Percentiles rank a stretch among this genome's conserved stretches.
Conservation (phyloP, 2,797 vertebrate species). For the Hemibagrus guttatus region DNA sequence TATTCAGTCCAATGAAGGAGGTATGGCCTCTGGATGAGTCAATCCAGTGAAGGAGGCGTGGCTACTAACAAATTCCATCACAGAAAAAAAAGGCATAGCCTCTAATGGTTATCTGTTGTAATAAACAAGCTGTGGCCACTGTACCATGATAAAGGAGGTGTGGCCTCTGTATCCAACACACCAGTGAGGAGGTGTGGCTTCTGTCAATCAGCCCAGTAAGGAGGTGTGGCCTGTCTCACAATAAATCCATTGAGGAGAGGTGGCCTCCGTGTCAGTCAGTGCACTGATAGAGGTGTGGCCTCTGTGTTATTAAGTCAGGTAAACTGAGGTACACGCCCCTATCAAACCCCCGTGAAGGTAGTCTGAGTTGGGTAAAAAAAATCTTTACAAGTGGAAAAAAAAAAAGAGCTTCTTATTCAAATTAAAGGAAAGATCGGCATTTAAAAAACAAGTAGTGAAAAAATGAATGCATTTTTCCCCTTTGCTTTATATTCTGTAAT, state of each 20-base stretch:
- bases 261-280: background rate
- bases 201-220: background rate
- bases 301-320: background rate
- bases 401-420: background rate
- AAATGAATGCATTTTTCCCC: constrained; percentile 35
- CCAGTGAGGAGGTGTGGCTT: background rate
- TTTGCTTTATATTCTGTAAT: constrained; percentile 11
- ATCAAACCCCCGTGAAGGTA: background rate
- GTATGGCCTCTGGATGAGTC: background rate
- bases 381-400: background rate
- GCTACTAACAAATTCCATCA: background rate
- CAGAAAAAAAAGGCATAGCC: background rate
- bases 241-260: background rate
- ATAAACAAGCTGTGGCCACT: background rate
- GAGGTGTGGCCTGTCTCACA: background rate
- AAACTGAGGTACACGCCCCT: background rate
- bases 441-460: constrained; percentile 13
- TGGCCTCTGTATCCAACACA: background rate
- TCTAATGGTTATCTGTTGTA: background rate
- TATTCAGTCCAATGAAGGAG: background rate
- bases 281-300: background rate
- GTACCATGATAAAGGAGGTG: background rate
- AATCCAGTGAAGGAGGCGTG: background rate
- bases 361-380: background rate
- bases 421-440: constrained; percentile 17